Evolutionary conservation across 2,113 vertebrate genomes (phyloP).

Genomic region (Tretioscincus oriximinensis): DNA sequence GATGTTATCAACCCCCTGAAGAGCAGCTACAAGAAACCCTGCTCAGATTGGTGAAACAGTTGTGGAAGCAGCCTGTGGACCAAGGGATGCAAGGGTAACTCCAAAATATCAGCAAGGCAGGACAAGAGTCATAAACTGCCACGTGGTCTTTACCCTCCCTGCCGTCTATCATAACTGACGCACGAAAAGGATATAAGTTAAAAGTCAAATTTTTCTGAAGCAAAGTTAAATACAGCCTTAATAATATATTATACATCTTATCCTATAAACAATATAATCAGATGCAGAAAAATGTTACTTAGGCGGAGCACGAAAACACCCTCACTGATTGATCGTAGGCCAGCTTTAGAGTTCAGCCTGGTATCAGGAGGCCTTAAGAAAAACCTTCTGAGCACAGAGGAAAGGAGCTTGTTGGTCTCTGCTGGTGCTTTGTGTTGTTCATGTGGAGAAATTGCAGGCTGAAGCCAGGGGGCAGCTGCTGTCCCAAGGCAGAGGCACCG

Average conservation of each 20-base stretch:
- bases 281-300: neutral
- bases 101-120: neutral
- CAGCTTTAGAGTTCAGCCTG: neutral
- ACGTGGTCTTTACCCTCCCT: no score
- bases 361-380: neutral
- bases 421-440: neutral
- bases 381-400: neutral
- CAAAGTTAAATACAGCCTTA: neutral
- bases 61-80: neutral
- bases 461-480: neutral
- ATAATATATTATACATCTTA: neutral
- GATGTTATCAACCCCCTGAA: neutral
- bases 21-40: neutral
- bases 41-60: no score
- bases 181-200: neutral
- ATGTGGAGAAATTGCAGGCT: neutral
- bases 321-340: neutral
- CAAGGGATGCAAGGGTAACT: neutral
- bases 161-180: neutral
- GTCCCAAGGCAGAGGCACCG: neutral
- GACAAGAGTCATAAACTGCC: neutral
- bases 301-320: neutral
- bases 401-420: neutral
- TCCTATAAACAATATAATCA: neutral
- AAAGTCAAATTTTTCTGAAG: neutral